Evolutionary conservation across 2,888 invertebrate species (phyloP).

Genomic region (Pseudococcus longispinus): DNA sequence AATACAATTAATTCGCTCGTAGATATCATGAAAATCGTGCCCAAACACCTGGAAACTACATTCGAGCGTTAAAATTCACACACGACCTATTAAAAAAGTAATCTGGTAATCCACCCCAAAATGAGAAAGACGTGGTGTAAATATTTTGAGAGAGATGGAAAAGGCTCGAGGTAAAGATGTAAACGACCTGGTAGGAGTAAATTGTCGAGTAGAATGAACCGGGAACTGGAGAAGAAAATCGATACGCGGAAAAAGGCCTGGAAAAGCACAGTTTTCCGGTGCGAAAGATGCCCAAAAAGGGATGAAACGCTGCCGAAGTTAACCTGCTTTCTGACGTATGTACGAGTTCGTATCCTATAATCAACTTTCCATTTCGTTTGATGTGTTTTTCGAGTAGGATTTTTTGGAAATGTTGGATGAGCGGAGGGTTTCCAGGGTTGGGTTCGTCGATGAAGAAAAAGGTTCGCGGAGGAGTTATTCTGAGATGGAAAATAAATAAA

Average conservation of each 20-base stretch:
- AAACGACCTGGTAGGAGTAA: conserved; percentile 28
- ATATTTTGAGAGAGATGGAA: neutral
- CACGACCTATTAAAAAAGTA: neutral
- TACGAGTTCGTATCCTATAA: neutral
- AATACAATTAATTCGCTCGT: neutral
- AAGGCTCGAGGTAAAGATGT: neutral
- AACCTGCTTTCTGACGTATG: neutral
- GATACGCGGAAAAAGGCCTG: conserved; percentile 10
- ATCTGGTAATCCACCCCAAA: neutral
- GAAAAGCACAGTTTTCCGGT: conserved; percentile 27
- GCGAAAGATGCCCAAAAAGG: conserved; percentile 32
- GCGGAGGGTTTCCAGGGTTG: neutral
- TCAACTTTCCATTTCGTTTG: neutral
- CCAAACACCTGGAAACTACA: neutral
- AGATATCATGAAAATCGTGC: conserved; percentile 40
- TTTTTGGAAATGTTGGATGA: neutral
- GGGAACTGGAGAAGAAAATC: conserved; percentile 39
- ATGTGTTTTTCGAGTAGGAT: neutral
- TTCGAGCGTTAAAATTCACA: neutral
- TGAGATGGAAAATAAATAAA: neutral
- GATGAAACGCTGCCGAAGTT: neutral
- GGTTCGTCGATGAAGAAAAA: neutral
- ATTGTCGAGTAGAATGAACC: conserved; percentile 36
- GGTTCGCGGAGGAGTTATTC: neutral
- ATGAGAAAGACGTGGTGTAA: neutral